A percentile compares a stretch with the other conserved stretches of the same genome.
Conservation (phyloP, 1,140 invertebrate species). For the Cryptotermes secundus region DNA sequence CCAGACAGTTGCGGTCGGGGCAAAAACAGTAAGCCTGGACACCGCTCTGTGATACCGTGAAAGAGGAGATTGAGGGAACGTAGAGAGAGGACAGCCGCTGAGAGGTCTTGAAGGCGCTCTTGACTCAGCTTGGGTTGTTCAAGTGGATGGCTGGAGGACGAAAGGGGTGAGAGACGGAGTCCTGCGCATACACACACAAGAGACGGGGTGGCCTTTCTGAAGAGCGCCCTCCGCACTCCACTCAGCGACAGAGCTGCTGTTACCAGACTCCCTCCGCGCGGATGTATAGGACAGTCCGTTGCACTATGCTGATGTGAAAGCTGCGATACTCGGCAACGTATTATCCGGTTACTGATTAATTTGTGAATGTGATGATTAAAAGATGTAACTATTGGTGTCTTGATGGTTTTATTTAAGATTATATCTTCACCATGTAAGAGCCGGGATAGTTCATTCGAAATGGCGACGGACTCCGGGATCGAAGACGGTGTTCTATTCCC, state of each 20-base stretch:
- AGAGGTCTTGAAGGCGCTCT: slow-evolving; percentile 24
- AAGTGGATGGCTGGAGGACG: slow-evolving; percentile 13
- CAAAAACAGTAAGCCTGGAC: neutral
- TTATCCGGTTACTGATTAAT: too few species aligned
- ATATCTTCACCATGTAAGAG: too few species aligned
- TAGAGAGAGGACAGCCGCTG: slow-evolving; percentile 18
- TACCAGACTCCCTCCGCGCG: neutral
- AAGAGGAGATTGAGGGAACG: neutral
- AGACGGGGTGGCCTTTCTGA: slow-evolving; percentile 22
- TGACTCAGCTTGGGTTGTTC: slow-evolving; percentile 28
- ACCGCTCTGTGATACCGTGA: slow-evolving; percentile 13
- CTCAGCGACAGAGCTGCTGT: neutral
- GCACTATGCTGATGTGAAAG: too few species aligned
- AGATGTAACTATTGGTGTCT: too few species aligned
- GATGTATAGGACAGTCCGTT: too few species aligned
- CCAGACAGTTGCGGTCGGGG: neutral
- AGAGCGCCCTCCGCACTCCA: neutral
- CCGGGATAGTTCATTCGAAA: too few species aligned
- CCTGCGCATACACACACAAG: too few species aligned
- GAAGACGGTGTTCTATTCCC: too few species aligned
- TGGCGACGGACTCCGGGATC: too few species aligned
- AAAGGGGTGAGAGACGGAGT: slow-evolving; percentile 21
- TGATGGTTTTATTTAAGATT: too few species aligned
- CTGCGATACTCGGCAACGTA: too few species aligned
- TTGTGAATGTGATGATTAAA: too few species aligned